Evolutionary conservation across 2,113 vertebrate species (phyloP), one percentile per base, ranked within the genome.

Genomic region (Montifringilla adamsi): DNA sequence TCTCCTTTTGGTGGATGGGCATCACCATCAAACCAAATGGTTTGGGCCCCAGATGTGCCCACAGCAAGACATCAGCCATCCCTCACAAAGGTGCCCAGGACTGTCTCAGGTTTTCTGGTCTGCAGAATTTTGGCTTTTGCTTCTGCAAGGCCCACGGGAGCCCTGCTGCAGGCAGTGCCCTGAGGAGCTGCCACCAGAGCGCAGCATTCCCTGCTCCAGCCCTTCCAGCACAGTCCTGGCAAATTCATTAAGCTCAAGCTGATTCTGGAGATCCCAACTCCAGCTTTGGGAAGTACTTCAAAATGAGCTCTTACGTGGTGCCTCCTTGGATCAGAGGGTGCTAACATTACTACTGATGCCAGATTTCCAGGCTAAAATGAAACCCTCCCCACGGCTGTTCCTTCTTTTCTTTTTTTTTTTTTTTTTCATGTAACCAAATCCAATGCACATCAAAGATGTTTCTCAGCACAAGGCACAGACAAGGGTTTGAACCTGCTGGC

Each of bases 221-320:
- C 1, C 5, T 33, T 47, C 30, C 77, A 92, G 94, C 83, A 39
- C 90, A 20, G 83, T 33, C 90, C 96, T 97, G 95, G 96, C 95
- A 94, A 96, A 96, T 89, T 49, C 95, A 97, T 97, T 94, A 97
- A 91, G 93, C 74, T 87, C 78, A 30, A 74, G 69, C 84, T 82
- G 84, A 94, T 88, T 90, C 85, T 88, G 78, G 90, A 93, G 93
- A 96, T 85, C 94, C 94, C 94, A 92, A 81, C 85, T 80, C 79
- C 90, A 93, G 17, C 62, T 92, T 96, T 93, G 94, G 87, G 90
- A 94, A 94, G 56, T 50, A 87, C 94, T 97, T 95, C 96, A 95
- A 96, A 95, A 90, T 78, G 82, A 96, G 87, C 82, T 96, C 93
- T 96, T 96, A 94, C 59, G 93, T 95, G 95, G 93, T 97, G 92